Conservation (phyloP, 2,888 invertebrate species). For the Drosophila subsilvestris region DNA sequence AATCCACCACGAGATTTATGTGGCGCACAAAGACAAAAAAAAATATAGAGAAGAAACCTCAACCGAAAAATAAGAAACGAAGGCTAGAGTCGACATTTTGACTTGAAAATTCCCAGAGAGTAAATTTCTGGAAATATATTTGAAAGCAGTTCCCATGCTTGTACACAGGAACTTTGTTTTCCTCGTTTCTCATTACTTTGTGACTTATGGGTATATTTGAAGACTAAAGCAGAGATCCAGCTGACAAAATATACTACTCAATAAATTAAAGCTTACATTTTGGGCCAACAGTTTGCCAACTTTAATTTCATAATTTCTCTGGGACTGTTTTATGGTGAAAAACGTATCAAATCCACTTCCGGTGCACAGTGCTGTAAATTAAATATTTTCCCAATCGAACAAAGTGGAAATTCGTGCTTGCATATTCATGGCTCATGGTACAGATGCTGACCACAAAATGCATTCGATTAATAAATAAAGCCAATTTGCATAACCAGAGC, state of each 20-base stretch:
- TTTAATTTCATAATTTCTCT: slow-evolving; percentile 17
- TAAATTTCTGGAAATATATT: background rate
- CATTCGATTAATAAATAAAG: slow-evolving; percentile 55
- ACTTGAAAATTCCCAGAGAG: background rate
- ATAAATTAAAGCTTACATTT: slow-evolving; percentile 18
- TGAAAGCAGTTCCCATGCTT: no score
- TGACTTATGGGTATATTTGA: no score
- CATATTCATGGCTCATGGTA: slow-evolving; percentile 7
- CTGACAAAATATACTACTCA: background rate
- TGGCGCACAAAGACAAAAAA: slow-evolving; percentile 46
- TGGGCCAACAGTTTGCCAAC: background rate
- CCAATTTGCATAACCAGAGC: slow-evolving; percentile 47
- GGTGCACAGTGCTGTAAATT: slow-evolving; percentile 17
- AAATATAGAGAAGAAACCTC: slow-evolving; percentile 5
- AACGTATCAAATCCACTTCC: slow-evolving; percentile 39
- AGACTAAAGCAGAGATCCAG: no score
- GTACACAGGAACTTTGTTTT: no score
- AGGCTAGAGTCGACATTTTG: background rate
- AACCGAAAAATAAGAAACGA: no score
- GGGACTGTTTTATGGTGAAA: background rate
- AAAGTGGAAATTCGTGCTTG: slow-evolving; percentile 30
- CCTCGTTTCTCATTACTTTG: no score
- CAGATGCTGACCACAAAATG: slow-evolving; percentile 27
- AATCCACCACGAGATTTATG: slow-evolving; percentile 66
- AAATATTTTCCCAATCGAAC: slow-evolving; percentile 20